Evolutionary conservation across 2,888 invertebrate genomes (phyloP), one percentile per base, ranked within the genome.

Genomic region (Apamea epomidion): DNA sequence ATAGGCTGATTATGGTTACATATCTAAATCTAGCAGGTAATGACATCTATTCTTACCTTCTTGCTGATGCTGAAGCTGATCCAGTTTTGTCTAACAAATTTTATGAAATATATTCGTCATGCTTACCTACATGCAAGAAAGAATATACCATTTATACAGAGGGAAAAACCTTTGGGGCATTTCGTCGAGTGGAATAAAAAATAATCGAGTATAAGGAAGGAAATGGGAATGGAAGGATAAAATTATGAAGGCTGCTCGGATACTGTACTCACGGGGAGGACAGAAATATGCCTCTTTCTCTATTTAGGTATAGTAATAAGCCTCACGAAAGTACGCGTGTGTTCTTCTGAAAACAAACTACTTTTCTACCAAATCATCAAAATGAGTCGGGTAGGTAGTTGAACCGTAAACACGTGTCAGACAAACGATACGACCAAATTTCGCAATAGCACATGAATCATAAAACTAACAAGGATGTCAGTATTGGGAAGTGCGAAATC

Each of bases 121-220:
- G 18, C 32, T 25, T 18, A 45, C 14, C 2, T 60, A n/a, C n/a
- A 0, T 29, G 25, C 25, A 48, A 32, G 37, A 42, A 70, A 70
- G 0, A 42, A 58, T 75, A 67, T 48, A 71, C 16, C 42, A 42
- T 42, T 42, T 5, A 16, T 21, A 72, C 42, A 25, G 0, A 54
- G 7, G 58, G 18, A 25, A 74, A 64, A 18, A 65, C 45, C 29
- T 54, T 42, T 51, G 25, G 18, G 3, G 75, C 10, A 65, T 64
- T 71, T 80, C 21, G 0, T 21, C n/a, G 29, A 67, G 25, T 60
- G 6, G 3, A 42, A 74, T 60, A 42, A 80, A 73, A 48, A 37
- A 16, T 7, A 16, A 51, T 51, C 18, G 25, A 62, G 42, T 80
- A 12, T 32, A 32, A 2, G 48, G 12, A 42, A 79, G 37, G 60